These are phyloP conservation scores for Ostrea edulis DNA, from an alignment of 1,140 invertebrate genomes.

Conservation along the genomic window DNA sequence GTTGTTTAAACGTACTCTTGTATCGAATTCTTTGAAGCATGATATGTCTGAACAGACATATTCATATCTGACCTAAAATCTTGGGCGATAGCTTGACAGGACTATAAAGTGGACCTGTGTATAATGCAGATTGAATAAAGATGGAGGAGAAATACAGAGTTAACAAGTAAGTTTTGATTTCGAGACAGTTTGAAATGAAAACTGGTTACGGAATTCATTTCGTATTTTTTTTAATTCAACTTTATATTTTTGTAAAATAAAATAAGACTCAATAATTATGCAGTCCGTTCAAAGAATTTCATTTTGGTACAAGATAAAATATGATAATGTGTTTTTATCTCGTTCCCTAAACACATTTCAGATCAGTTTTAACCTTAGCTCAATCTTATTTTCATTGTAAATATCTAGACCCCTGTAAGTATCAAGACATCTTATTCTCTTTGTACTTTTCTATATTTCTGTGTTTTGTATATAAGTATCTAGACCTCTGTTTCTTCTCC, in stretches of 20 bases:
- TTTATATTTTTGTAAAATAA: not conserved
- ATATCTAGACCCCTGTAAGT: too few species aligned
- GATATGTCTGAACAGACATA: not conserved
- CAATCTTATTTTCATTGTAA: too few species aligned
- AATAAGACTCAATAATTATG: not conserved
- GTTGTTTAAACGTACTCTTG: not conserved
- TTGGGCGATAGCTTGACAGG: not conserved
- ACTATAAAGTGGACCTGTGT: not conserved
- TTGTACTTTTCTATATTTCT: too few species aligned
- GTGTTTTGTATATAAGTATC: too few species aligned
- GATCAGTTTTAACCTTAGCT: too few species aligned
- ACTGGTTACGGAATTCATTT: not conserved
- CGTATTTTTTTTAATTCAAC: not conserved
- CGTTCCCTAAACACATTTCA: too few species aligned
- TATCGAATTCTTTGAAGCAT: not conserved
- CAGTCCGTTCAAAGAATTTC: too few species aligned
- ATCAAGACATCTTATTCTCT: too few species aligned
- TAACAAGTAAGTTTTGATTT: not conserved
- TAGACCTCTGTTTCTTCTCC: too few species aligned
- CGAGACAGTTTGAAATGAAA: not conserved
- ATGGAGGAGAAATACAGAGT: conserved; percentile 15
- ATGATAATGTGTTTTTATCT: too few species aligned
- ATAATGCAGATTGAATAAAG: not conserved
- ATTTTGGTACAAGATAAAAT: too few species aligned
- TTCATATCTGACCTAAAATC: not conserved